Evolutionary conservation across 2,797 vertebrate species (phyloP).

Genomic region (Acipenser oxyrinchus): DNA sequence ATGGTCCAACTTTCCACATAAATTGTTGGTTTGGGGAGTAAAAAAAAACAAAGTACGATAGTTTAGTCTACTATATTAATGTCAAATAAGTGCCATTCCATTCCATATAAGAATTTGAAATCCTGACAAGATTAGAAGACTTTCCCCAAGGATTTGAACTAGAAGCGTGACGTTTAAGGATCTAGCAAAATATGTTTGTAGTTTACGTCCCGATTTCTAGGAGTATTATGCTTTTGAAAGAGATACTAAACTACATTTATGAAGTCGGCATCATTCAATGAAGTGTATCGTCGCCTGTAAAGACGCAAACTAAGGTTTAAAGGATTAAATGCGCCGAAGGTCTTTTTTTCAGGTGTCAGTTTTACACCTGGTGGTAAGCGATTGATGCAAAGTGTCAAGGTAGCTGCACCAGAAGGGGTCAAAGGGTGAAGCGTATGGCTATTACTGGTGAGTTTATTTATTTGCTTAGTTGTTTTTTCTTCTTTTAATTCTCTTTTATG

Average conservation of each 20-base stretch:
- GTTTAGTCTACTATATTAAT: conserved; percentile 37
- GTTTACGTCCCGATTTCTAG: too few species aligned
- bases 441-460: conserved; percentile 42
- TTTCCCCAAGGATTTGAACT: conserved; percentile 20
- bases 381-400: too few species aligned
- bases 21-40: conserved; percentile 48
- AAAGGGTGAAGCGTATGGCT: too few species aligned
- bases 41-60: conserved; percentile 40
- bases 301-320: background rate
- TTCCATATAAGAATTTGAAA: conserved; percentile 50
- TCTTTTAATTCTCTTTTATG: conserved; percentile 9
- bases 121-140: conserved; percentile 23
- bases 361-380: too few species aligned
- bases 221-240: too few species aligned
- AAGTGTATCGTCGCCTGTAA: conserved; percentile 5
- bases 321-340: background rate
- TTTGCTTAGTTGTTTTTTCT: conserved; percentile 12
- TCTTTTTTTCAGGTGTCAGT: background rate
- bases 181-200: background rate
- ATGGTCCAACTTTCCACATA: conserved; percentile 65
- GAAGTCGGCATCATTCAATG: too few species aligned
- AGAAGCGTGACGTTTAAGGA: conserved; percentile 11
- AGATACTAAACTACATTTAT: too few species aligned
- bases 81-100: conserved; percentile 58
- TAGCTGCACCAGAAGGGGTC: too few species aligned